Evolutionary conservation across 2,797 vertebrate species (phyloP).

Genomic region (Diplodus puntazzo): DNA sequence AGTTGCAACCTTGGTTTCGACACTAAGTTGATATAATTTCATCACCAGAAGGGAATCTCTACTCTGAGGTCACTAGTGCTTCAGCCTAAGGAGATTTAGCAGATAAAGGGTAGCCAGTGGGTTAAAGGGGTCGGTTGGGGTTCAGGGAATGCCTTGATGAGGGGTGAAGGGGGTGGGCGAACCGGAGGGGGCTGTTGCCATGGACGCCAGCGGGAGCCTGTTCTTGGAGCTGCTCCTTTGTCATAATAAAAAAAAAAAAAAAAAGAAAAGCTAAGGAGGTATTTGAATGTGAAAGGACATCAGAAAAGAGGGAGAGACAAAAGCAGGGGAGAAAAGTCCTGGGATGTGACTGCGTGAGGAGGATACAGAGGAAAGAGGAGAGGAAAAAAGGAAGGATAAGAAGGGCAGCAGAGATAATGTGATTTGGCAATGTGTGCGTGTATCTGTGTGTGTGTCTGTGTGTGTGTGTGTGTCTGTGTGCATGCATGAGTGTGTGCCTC

Average conservation of each 20-base stretch:
- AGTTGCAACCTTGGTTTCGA: background rate
- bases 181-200: constrained; percentile 58
- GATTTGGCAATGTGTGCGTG: constrained; percentile 43
- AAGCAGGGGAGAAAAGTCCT: constrained; percentile 56
- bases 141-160: constrained; percentile 58
- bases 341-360: constrained; percentile 65
- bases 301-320: constrained; percentile 64
- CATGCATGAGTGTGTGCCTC: constrained; percentile 39
- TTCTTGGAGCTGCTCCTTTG: constrained; percentile 78
- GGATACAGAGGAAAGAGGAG: constrained; percentile 57
- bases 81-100: constrained; percentile 18
- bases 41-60: background rate
- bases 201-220: constrained; percentile 66
- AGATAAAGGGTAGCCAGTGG: constrained; percentile 28
- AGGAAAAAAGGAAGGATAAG: constrained; percentile 46
- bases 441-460: constrained; percentile 21
- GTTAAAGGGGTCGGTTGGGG: constrained; percentile 57
- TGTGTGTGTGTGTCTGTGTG: constrained; percentile 24
- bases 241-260: constrained; percentile 75
- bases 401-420: constrained; percentile 58
- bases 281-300: constrained; percentile 85
- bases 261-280: constrained; percentile 62
- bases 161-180: constrained; percentile 34
- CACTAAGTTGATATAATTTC: background rate
- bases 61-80: constrained; percentile 18